These are phyloP conservation scores for Enteromius viviparus DNA, from an alignment of 2,797 vertebrate species.

Conservation along the genomic window DNA sequence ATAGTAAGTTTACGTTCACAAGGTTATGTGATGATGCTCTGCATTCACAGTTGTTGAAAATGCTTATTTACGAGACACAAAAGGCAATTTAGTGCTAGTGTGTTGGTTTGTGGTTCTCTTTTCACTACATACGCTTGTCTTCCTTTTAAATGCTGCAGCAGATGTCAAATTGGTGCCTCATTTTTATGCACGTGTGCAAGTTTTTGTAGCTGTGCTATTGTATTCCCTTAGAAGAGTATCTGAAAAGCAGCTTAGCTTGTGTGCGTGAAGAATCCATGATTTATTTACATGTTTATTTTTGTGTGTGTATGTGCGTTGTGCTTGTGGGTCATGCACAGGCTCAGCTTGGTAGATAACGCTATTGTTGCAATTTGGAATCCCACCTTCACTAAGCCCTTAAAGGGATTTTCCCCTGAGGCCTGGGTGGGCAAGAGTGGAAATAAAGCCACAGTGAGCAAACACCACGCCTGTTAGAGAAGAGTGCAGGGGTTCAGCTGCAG, in stretches of 20 bases:
- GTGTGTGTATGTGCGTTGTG: slow-evolving; percentile 7
- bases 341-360: slow-evolving; percentile 44
- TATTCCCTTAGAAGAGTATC: slow-evolving; percentile 27
- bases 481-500: slow-evolving; percentile 9
- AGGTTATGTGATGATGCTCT: not conserved
- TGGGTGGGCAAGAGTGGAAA: slow-evolving; percentile 40
- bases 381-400: slow-evolving; percentile 56
- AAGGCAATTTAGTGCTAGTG: slow-evolving; percentile 8
- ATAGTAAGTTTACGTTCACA: not conserved
- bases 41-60: slow-evolving; percentile 1
- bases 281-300: slow-evolving; percentile 48
- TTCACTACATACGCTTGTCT: not conserved
- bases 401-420: slow-evolving; percentile 54
- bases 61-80: not conserved
- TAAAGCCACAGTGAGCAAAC: slow-evolving; percentile 21
- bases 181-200: not conserved
- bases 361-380: slow-evolving; percentile 46
- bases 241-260: slow-evolving; percentile 41
- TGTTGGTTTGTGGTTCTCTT: not conserved
- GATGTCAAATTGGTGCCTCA: not conserved
- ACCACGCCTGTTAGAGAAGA: not conserved
- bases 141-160: slow-evolving; percentile 6
- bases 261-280: slow-evolving; percentile 37
- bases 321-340: slow-evolving; percentile 23
- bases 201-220: slow-evolving; percentile 28